Evolutionary conservation across 2,113 vertebrate genomes (phyloP), one percentile per base, ranked within the genome.

Genomic region (Atractosteus spatula): DNA sequence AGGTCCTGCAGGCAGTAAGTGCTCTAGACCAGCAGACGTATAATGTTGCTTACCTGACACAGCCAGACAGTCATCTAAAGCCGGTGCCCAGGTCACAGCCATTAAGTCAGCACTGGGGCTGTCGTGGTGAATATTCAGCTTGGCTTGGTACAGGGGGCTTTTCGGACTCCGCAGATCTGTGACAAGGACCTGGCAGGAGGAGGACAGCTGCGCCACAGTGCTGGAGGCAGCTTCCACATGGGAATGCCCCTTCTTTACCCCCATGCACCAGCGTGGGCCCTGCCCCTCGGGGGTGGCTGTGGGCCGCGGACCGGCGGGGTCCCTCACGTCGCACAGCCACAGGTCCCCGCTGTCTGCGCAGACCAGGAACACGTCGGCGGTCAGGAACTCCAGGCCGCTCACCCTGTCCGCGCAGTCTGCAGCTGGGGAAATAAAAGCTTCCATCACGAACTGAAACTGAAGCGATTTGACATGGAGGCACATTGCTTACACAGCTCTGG

Each of bases 41-140:
- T 29, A 29, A 29, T 29, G 29, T 29, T 44, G 67, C 79, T 5
- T 72, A 98, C 96, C 96, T 83, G 96, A 97, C 45, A 95, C 45
- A 0, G 94, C 88, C 7, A 98, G 45, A 69, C 81, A 91, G 59
- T 78, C 77, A 10, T 85, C 78, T 70, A 96, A 82, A 65, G 74
- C 76, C 0, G 96, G 95, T 47, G 96, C 94, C 95, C 94, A 97
- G 0, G 86, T 91, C 78, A 94, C 71, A 0, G 16, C 81, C 74
- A 95, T 82, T 64, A 92, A 82, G 0, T 90, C 84, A 0, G 51
- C 70, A 2, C n/a, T 8, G 0, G 81, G 45, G 29, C 51, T n/a
- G 0, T 68, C 73, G 0, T 41, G 47, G 45, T 71, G 63, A 78
- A 86, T 4, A 76, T 80, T 8, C 72, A 92, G 89, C 80, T 55